Evolutionary conservation across 2,888 invertebrate species (phyloP), one percentile per base, ranked within the genome.

Genomic region (Volucella zonaria): DNA sequence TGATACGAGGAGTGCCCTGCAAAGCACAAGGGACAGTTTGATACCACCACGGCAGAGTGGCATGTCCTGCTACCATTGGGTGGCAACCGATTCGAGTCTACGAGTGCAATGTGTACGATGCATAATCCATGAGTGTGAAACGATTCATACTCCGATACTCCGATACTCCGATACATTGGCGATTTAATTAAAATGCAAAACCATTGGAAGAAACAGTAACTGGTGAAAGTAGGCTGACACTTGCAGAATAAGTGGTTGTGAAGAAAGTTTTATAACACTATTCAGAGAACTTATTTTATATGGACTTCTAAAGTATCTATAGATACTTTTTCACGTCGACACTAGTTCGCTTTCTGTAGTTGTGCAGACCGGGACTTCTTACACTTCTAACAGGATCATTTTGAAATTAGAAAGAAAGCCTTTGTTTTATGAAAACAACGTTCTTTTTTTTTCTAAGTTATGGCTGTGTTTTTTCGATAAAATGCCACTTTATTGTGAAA

Each of bases 1-100:
- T 82, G 70, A 71, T 76, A 47, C 67, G 77, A 11, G 49, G 31
- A 18, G 45, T 59, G 62, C 59, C 42, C 70, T 71, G 70, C 59
- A 59, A 59, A 42, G 15, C 56, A 61, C 77, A 77, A 49, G 18
- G 67, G 70, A 49, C 70, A 76, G 76, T 47, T 47, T 59, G 43
- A 51, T 45, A 38, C 51, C 49, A 47, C 56, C 58, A 78, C 45
- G 14, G 58, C n/a, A 31, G 6, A 31, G 6, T 10, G n/a, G 40
- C 40, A 38, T 58, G 47, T 18, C 47, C 45, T 38, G 45, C 47
- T 47, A 47, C 47, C 58, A 51, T 40, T 40, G 47, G 40, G 2
- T 12, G 40, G 40, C 18, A 23, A 11, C 2, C 12, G 40, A 14
- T 8, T 47, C 3, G 38, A 47, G 31, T 54, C 23, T 18, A 3